phyloP scores from a whole-genome alignment of 2,888 invertebrate species.

The Lasioglossum marginatum region DNA sequence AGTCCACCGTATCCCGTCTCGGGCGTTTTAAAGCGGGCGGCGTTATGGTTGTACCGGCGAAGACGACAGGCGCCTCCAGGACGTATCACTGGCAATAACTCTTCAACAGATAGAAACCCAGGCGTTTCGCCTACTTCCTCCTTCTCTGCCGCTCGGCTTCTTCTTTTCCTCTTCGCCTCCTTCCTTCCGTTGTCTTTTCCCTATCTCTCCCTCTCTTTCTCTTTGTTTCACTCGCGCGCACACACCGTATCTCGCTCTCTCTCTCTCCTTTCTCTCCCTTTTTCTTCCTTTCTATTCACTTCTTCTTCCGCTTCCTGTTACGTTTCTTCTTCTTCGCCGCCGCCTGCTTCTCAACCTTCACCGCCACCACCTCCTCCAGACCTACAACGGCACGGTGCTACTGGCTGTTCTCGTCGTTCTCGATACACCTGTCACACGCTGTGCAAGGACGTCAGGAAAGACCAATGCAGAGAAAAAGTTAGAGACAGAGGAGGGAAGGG shows the following conservation, averaged over 20 bases:
- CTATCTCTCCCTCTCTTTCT: slow-evolving; percentile 82
- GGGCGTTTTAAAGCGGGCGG: slow-evolving; percentile 84
- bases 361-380: slow-evolving; percentile 63
- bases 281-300: slow-evolving; percentile 53
- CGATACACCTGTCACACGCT: slow-evolving; percentile 74
- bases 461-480: slow-evolving; percentile 53
- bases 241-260: slow-evolving; percentile 74
- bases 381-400: slow-evolving; percentile 55
- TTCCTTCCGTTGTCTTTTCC: slow-evolving; percentile 13
- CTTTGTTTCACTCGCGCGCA: slow-evolving; percentile 76
- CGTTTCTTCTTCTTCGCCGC: slow-evolving; percentile 51
- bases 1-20: slow-evolving; percentile 84
- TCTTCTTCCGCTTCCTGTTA: slow-evolving; percentile 65
- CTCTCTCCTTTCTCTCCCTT: slow-evolving; percentile 53
- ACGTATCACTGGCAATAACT: slow-evolving; percentile 75
- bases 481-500: slow-evolving; percentile 45
- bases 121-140: slow-evolving; percentile 69
- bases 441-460: slow-evolving; percentile 65
- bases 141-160: slow-evolving; percentile 65
- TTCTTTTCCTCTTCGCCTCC: slow-evolving; percentile 5
- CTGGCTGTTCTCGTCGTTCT: slow-evolving; percentile 62
- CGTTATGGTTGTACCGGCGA: slow-evolving; percentile 84
- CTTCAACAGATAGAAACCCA: slow-evolving; percentile 62
- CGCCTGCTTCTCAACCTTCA: slow-evolving; percentile 57
- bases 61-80: slow-evolving; percentile 84